These are phyloP conservation scores for Phataginus tricuspis DNA, from an alignment of 2,797 vertebrate species.

Conservation along the genomic window DNA sequence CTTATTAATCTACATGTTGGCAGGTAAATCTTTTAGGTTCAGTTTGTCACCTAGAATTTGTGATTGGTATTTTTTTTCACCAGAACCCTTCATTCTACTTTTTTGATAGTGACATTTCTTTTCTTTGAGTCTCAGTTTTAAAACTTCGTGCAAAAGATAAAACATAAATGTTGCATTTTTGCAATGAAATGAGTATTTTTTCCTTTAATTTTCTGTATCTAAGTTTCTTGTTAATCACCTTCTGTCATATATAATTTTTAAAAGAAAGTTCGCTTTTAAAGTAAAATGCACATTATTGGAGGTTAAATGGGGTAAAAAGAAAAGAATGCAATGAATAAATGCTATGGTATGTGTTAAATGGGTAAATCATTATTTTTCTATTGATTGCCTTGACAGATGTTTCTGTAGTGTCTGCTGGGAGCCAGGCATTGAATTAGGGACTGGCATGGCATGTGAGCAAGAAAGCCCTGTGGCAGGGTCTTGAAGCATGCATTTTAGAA, in stretches of 20 bases:
- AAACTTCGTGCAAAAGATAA: neutral
- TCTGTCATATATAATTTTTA: neutral
- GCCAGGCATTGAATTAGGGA: neutral
- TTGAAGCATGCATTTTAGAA: neutral
- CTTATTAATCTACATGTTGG: slow-evolving; percentile 96
- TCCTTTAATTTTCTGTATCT: neutral
- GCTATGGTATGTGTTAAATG: neutral
- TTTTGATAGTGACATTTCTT: neutral
- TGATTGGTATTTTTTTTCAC: neutral
- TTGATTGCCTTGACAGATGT: neutral
- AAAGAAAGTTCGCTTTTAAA: slow-evolving; percentile 16
- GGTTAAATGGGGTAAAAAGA: neutral
- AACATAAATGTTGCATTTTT: neutral
- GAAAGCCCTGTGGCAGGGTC: neutral
- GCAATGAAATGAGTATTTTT: neutral
- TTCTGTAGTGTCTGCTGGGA: neutral
- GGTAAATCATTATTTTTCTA: slow-evolving; percentile 22
- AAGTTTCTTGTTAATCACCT: neutral
- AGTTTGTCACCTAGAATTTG: neutral
- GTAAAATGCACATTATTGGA: neutral
- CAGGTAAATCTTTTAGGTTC: slow-evolving; percentile 88
- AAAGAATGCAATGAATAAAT: neutral
- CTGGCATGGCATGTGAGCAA: neutral
- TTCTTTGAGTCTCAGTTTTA: slow-evolving; percentile 4
- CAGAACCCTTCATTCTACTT: neutral